Conservation (phyloP, 2,888 invertebrate genomes). For the Clostera curtula region DNA sequence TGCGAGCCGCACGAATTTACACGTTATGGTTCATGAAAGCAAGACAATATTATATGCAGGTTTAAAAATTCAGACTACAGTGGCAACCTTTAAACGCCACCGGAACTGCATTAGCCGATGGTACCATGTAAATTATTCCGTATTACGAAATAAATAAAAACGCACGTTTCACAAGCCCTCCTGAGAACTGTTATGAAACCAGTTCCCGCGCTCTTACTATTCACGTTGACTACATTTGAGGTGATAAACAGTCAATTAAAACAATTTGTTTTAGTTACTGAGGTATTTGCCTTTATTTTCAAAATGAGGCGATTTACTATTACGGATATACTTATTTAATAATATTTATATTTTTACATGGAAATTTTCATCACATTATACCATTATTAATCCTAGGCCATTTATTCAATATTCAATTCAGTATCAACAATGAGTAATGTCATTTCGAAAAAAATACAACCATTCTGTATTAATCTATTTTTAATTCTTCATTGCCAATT, state of each 20-base stretch:
- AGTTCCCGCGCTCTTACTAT: constrained; percentile 11
- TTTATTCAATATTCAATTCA: constrained; percentile 56
- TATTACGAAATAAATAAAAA: not conserved
- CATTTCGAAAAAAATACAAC: constrained; percentile 70
- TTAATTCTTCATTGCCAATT: constrained; percentile 49
- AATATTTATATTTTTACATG: constrained; percentile 75
- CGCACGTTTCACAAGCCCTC: constrained; percentile 6
- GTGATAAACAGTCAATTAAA: constrained; percentile 39
- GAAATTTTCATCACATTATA: constrained; percentile 72
- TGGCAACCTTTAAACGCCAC: too few relatives aligned
- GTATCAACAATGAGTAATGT: constrained; percentile 61
- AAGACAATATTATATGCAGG: too few relatives aligned
- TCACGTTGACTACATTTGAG: constrained; percentile 12
- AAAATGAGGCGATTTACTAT: constrained; percentile 72
- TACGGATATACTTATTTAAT: constrained; percentile 69
- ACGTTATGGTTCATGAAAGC: too few relatives aligned
- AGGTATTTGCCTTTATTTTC: constrained; percentile 71
- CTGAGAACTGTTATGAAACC: constrained; percentile 14
- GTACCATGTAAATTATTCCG: not conserved
- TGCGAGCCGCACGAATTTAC: too few relatives aligned
- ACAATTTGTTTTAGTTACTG: constrained; percentile 59
- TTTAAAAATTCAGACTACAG: too few relatives aligned
- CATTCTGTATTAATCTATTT: constrained; percentile 58
- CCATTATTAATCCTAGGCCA: constrained; percentile 66
- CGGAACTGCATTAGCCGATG: too few relatives aligned